Evolutionary conservation across 2,888 invertebrate genomes (phyloP).

Genomic region (Frankliniella intonsa): DNA sequence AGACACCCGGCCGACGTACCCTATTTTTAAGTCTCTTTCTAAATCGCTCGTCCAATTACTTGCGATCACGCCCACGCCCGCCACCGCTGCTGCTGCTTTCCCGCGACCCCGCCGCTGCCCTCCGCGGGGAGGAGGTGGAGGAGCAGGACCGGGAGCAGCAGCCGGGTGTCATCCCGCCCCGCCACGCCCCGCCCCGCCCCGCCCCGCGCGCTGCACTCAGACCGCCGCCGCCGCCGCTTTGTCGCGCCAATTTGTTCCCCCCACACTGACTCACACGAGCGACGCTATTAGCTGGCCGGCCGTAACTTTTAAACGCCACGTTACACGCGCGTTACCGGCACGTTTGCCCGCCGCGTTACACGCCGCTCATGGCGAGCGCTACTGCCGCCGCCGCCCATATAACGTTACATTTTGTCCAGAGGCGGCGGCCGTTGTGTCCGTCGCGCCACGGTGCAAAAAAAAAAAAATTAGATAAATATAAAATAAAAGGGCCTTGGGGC

Average conservation of each 20-base stretch:
- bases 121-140: no score
- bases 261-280: background rate
- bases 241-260: background rate
- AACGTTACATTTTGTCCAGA: background rate
- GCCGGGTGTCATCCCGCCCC: no score
- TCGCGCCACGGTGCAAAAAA: background rate
- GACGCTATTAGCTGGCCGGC: constrained; percentile 2
- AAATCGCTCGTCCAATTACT: no score
- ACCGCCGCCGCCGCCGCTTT: background rate
- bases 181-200: no score
- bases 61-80: no score
- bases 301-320: constrained; percentile 10
- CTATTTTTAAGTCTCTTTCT: no score
- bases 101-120: no score
- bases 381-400: background rate
- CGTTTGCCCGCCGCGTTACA: background rate
- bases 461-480: background rate
- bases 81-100: no score
- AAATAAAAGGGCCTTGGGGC: background rate
- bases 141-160: no score
- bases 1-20: no score
- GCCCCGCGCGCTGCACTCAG: background rate
- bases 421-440: no score
- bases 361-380: background rate
- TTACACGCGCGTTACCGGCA: background rate